These are phyloP conservation scores for Pocillopora verrucosa DNA, from an alignment of 64 coral and sea anemone genomes.

Conservation along the genomic window DNA sequence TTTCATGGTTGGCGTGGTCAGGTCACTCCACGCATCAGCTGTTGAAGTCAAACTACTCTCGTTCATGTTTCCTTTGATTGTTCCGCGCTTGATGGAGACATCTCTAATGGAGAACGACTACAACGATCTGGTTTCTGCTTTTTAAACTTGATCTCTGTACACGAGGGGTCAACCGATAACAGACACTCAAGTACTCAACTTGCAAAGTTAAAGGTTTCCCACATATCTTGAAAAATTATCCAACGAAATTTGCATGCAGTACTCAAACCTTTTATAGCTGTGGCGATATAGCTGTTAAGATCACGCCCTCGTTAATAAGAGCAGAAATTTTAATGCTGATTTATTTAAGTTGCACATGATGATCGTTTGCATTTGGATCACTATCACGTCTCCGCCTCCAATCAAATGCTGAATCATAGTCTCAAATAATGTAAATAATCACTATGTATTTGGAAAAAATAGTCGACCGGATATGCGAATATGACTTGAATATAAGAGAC, in stretches of 20 bases:
- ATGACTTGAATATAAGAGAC: background rate
- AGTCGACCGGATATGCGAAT: background rate
- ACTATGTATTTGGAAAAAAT: background rate
- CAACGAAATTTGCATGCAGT: background rate
- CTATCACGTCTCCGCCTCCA: conserved; percentile 11
- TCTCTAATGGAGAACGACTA: background rate
- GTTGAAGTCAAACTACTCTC: background rate
- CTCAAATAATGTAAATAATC: background rate
- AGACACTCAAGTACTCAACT: background rate
- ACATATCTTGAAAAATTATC: background rate
- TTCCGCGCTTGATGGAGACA: background rate
- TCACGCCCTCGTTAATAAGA: background rate
- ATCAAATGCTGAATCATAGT: background rate
- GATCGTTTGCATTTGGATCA: background rate
- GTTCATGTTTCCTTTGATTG: background rate
- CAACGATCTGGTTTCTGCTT: background rate
- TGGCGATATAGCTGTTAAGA: background rate
- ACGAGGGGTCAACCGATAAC: background rate
- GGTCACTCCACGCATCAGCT: conserved; percentile 19
- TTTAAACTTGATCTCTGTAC: background rate
- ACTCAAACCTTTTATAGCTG: background rate
- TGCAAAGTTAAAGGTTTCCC: background rate
- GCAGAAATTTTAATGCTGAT: background rate
- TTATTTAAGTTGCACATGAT: background rate
- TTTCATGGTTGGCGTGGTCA: conserved; percentile 21